Evolutionary conservation across 2,888 invertebrate genomes (phyloP), one percentile per base, ranked within the genome.

Genomic region (Drosophila eohydei): DNA sequence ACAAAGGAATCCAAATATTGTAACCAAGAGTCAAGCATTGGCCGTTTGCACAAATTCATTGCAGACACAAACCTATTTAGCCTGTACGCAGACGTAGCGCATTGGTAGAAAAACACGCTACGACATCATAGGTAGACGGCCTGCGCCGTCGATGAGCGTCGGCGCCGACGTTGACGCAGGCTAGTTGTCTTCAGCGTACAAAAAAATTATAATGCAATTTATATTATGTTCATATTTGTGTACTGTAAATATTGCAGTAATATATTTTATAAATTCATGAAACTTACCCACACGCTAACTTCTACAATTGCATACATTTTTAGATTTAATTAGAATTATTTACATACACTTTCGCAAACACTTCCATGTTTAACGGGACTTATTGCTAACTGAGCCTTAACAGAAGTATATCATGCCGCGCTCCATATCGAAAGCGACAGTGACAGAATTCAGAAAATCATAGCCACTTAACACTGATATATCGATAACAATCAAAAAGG

Each of bases 301-400:
- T 2, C 21, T 11, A 44, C 12, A 26, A 44, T 44, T 44, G 26
- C 7, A 14, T 14, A 6, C 1, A 4, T 4, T 30, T 48, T 30
- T 14, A 28, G 9, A n/a, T 46, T 32, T 16, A 11, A 32, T 16
- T 4, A 32, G 5, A 16, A 28, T 21, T 32, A 34, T 16, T 9
- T 2, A 38, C 26, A 38, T 6, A 51, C 14, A 52, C 26, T 36
- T 14, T 0, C 2, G 26, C 36, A 11, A 2, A 21, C 34, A 26
- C 28, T 38, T 52, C 38, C 28, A 28, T n/a, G 11, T 14, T 11
- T 54, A 54, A 54, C 54, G 54, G 54, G 11, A 54, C n/a, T 40
- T 28, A 16, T n/a, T n/a, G 38, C 9, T 6, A n/a, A 26, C 40
- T 40, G 21, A n/a, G 11, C 30, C 32, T 4, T 44, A 36, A 55